Conservation (phyloP, 2,113 vertebrate species). For the Rousettus leschenaultii region DNA sequence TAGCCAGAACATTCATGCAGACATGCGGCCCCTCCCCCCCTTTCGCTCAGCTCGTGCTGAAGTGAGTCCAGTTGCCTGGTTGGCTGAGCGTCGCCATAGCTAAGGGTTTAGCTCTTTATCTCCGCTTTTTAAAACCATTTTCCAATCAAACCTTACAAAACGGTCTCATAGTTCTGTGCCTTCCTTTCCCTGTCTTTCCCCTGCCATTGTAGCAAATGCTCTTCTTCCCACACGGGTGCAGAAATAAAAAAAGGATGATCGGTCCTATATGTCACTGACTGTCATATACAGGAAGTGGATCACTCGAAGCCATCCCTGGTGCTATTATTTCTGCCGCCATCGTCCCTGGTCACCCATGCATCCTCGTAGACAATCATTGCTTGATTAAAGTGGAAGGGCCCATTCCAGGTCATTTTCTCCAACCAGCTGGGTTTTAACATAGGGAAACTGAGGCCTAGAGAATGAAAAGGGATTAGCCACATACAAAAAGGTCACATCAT, state of each 20-base stretch:
- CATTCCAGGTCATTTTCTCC: not conserved
- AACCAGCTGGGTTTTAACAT: not conserved
- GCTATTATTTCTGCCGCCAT: not conserved
- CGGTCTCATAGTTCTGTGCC: not conserved
- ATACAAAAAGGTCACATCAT: not conserved
- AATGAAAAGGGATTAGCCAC: not conserved
- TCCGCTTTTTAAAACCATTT: not conserved
- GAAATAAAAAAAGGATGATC: not conserved
- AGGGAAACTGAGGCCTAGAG: not conserved
- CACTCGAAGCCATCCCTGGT: not conserved
- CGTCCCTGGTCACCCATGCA: not conserved
- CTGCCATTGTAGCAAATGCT: not conserved
- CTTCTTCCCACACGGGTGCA: not conserved
- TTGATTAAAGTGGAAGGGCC: not conserved
- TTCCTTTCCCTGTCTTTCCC: not conserved
- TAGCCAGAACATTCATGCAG: not conserved
- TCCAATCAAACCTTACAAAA: not conserved
- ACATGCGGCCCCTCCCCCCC: not conserved
- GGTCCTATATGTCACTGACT: not conserved
- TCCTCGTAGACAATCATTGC: not conserved
- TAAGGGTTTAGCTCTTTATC: not conserved
- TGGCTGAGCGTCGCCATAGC: not conserved
- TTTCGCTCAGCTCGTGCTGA: not conserved
- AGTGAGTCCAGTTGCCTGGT: not conserved
- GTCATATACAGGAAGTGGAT: not conserved